Base-by-base conservation (phyloP, 2,888 invertebrate species). In the Cerastis leucographa region DNA sequence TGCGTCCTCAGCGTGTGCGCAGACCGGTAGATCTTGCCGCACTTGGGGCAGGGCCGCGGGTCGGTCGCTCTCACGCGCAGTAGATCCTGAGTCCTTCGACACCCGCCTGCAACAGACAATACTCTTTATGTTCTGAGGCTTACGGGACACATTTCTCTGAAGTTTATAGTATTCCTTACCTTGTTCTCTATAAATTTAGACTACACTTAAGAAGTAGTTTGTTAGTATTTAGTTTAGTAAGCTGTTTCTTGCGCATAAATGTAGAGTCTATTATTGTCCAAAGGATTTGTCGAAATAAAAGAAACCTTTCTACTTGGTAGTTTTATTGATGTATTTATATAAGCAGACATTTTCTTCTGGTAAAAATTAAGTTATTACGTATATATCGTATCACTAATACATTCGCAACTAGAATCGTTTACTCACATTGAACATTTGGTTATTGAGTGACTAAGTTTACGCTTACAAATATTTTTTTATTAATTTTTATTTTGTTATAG, bases 1-100 rank as follows among this genome's bases (percentile, higher is more conserved):
- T 99, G 99, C 46, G 99, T 99, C 85, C 99, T 97, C 88, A 99
- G 96, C 22, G 99, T 99, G 95, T 99, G 99, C 29, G 99, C 99
- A 49, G 99, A 99, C 81, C 99, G 97, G 95, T 99, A 99, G 92
- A 99, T 99, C 97, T 99, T 99, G 65, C 99, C 99, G 93, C 99
- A 99, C 92, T 99, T 99, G 22, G 99, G 99, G 93, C 99, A 99
- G 5, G 99, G 99, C 64, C 99, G 97, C 2, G 99, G 99, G 96
- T 99, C 99, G 40, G 99, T 99, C 17, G 99, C 99, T 90, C 99
- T 97, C 68, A 99, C 99, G 89, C 99, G 97, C 94, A 98, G 97
- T 97, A 98, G 97, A 93, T 99, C 99, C 94, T 99, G 97, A 69
- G 98, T 98, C 87, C 99, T 97, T 88, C 99, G 97, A 76, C 98